A percentile compares a stretch with the other conserved stretches of the same genome.
Conservation (phyloP, 1,140 invertebrate genomes). For the Monomorium pharaonis region DNA sequence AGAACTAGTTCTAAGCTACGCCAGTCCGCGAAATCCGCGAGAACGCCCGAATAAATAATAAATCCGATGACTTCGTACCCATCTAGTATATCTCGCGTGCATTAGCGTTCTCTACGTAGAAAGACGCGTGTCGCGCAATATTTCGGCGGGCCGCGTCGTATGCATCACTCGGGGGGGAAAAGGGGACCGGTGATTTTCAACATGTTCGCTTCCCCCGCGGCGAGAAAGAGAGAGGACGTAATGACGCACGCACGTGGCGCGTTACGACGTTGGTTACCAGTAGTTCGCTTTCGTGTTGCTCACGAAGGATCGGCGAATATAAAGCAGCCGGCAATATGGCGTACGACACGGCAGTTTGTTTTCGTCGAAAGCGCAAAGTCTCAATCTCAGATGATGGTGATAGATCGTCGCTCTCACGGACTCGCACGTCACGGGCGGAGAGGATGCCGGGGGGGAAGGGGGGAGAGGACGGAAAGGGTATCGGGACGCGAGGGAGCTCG, state of each 20-base stretch:
- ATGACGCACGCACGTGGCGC: slow-evolving; percentile 65
- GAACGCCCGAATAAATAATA: background rate
- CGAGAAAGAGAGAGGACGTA: slow-evolving; percentile 27
- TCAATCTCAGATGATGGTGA: slow-evolving; percentile 75
- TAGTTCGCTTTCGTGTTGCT: slow-evolving; percentile 35
- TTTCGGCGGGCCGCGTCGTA: slow-evolving; percentile 7
- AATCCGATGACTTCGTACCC: background rate
- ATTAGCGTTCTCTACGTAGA: background rate
- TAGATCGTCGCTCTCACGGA: slow-evolving; percentile 62
- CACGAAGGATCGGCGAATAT: slow-evolving; percentile 72
- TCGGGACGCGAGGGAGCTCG: slow-evolving; percentile 35
- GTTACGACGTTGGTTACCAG: slow-evolving; percentile 5
- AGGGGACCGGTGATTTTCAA: slow-evolving; percentile 13
- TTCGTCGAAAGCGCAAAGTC: slow-evolving; percentile 70
- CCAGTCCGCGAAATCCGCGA: background rate
- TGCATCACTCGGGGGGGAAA: background rate
- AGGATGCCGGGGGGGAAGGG: background rate
- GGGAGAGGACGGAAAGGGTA: slow-evolving; percentile 27
- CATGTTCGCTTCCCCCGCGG: background rate
- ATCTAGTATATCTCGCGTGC: slow-evolving; percentile 9
- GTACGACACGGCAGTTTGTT: slow-evolving; percentile 62
- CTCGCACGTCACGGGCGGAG: slow-evolving; percentile 21
- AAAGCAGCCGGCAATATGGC: slow-evolving; percentile 65
- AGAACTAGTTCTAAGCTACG: background rate
- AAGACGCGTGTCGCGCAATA: slow-evolving; percentile 26